Conservation (phyloP, 2,888 invertebrate species). For the Drosophila leonis region DNA sequence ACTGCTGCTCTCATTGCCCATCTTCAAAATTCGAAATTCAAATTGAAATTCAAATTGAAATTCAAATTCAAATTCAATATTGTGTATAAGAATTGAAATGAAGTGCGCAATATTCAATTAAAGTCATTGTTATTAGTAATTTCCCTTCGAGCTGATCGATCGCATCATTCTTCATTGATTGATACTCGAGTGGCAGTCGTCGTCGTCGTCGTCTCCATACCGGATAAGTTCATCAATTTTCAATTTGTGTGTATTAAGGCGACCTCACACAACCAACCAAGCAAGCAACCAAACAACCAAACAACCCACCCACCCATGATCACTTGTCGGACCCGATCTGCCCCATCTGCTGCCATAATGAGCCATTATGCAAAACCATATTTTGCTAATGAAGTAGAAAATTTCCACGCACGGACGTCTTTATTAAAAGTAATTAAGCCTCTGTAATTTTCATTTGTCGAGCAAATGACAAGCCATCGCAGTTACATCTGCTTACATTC, state of each 20-base stretch:
- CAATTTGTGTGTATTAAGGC: constrained; percentile 82
- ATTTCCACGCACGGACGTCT: constrained; percentile 77
- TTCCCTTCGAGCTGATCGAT: constrained; percentile 64
- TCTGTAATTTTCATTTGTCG: constrained; percentile 75
- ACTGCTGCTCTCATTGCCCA: constrained; percentile 42
- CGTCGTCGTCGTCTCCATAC: constrained; percentile 38
- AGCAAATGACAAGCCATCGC: constrained; percentile 19
- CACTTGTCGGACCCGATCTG: constrained; percentile 31
- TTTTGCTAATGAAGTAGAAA: constrained; percentile 76
- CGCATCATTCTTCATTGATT: constrained; percentile 46
- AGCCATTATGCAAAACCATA: constrained; percentile 80
- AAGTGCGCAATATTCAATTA: constrained; percentile 84
- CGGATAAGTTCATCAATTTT: constrained; percentile 85
- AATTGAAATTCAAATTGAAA: constrained; percentile 31
- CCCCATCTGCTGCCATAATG: constrained; percentile 65
- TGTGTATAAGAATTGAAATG: constrained; percentile 58
- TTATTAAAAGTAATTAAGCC: constrained; percentile 82
- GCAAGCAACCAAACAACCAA: not conserved
- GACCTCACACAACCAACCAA: constrained; percentile 29
- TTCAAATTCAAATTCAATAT: constrained; percentile 36
- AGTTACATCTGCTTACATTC: not conserved
- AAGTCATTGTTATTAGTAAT: constrained; percentile 82
- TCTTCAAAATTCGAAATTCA: constrained; percentile 28
- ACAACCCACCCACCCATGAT: constrained; percentile 11
- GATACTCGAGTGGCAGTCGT: constrained; percentile 49